Evolutionary conservation across 2,113 vertebrate genomes (phyloP).

Genomic region (Nycticebus coucang): DNA sequence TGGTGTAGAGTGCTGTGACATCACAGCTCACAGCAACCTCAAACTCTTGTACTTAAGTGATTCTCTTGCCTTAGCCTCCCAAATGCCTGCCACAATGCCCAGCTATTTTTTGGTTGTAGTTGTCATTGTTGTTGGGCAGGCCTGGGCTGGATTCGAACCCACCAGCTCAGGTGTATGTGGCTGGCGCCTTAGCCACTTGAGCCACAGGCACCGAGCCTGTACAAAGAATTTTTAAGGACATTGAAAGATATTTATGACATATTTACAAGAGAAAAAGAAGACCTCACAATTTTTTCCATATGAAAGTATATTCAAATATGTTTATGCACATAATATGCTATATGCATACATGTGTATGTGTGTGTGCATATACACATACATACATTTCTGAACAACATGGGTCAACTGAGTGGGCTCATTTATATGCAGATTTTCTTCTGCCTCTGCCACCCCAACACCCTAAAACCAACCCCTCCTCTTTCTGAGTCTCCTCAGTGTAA

Average conservation of each 20-base stretch:
- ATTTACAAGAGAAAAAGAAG: neutral
- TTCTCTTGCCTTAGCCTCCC: too few species aligned
- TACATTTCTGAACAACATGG: neutral
- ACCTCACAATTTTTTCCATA: neutral
- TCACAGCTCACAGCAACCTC: too few species aligned
- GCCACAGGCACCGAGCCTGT: neutral
- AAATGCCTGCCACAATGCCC: too few species aligned
- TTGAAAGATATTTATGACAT: neutral
- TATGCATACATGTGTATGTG: neutral
- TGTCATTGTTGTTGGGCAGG: too few species aligned
- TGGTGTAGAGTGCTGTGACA: too few species aligned
- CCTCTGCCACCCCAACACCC: too few species aligned
- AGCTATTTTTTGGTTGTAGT: too few species aligned
- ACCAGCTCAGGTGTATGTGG: too few species aligned
- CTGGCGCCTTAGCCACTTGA: too few species aligned
- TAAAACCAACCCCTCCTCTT: neutral
- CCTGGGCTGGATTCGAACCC: too few species aligned
- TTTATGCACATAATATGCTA: slow-evolving; percentile 27
- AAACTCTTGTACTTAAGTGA: too few species aligned
- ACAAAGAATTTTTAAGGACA: neutral
- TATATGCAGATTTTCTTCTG: neutral
- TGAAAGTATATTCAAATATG: neutral
- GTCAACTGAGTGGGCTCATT: neutral
- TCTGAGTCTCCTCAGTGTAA: neutral
- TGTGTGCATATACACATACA: neutral